Evolutionary conservation across 2,113 vertebrate genomes (phyloP), one percentile per base, ranked within the genome.

Genomic region (Apteryx mantelli): DNA sequence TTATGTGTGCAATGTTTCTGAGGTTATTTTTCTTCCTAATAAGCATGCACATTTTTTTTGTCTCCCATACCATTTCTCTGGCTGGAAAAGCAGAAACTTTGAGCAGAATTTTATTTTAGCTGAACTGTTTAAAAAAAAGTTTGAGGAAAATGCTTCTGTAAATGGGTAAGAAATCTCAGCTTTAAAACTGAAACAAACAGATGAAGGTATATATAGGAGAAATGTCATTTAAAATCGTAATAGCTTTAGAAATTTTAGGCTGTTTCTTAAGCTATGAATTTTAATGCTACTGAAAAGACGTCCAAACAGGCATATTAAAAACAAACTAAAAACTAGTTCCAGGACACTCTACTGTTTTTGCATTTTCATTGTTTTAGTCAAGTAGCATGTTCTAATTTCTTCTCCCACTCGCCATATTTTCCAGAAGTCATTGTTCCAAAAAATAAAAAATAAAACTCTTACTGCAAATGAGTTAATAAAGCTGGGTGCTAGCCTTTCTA

Each of bases 351-450:
- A 36, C 42, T 32, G 25, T n/a, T 32, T 83, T 91, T 84, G 48
- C 21, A 21, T 91, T 91, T 78, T 88, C 56, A 38, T 93, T 94
- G n/a, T 88, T 95, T 83, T 32, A 86, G 64, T 88, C 46, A 83
- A 91, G 68, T 55, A 70, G 68, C 25, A 75, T 4, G 52, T 88
- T 88, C 50, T 93, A 68, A 75, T 68, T 71, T 88, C 30, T 91
- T 89, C n/a, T 90, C 75, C 85, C n/a, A 64, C 85, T 60, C 55
- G 71, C 71, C 19, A 0, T 75, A 42, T 83, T 96, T 95, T 95
- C 46, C 80, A 89, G 93, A 88, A 89, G 44, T 70, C 53, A 42
- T 71, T 78, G 68, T 81, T 96, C 13, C 64, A 66, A 89, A 5
- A 40, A 38, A 38, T 38, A 38, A 36, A 20, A 78, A n/a, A 61